Evolutionary conservation across 2,113 vertebrate species (phyloP), one percentile per base, ranked within the genome.

Genomic region (Hydropotes inermis): DNA sequence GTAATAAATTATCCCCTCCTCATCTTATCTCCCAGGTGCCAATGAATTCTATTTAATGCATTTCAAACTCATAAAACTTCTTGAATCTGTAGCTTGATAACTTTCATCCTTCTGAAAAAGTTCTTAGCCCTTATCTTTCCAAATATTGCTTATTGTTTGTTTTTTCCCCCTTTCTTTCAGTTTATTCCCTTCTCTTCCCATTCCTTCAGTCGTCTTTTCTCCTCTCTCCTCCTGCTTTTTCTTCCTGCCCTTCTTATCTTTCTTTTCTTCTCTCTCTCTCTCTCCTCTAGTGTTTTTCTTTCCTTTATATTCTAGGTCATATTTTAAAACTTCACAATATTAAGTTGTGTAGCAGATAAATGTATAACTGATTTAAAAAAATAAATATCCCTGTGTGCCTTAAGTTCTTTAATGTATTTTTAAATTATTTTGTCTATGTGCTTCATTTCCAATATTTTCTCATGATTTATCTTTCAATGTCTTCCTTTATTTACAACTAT

Each of bases 141-240:
- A 91, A 89, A 70, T 3, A 74, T 33, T 76, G 39, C 5, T 91
- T 91, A 19, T 79, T 23, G 3, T 52, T 91, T 84, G 10, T 11
- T 36, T 21, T 55, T 27, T 2, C 2, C 4, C n/a, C 64, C 17
- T 12, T 23, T 70, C 64, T 70, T 23, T 70, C 64, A 6, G n/a
- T 23, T 36, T 70, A 19, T 36, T 36, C 64, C n/a, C n/a, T 23
- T 94, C 21, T 30, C 16, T 57, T 64, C 36, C 7, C 3, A 67
- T 70, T 21, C 3, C 9, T 52, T 21, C 1, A 21, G 10, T 8
- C 0, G 0, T 11, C 39, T 45, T 81, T 45, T 50, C 45, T 6
- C 57, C 30, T 30, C 19, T 43, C n/a, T 70, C 8, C 8, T 67
- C 33, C 64, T 67, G n/a, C 33, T 36, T 70, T 70, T 21, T 11